Conservation (phyloP, 1,140 invertebrate genomes). For the Heliconius hermathena region DNA sequence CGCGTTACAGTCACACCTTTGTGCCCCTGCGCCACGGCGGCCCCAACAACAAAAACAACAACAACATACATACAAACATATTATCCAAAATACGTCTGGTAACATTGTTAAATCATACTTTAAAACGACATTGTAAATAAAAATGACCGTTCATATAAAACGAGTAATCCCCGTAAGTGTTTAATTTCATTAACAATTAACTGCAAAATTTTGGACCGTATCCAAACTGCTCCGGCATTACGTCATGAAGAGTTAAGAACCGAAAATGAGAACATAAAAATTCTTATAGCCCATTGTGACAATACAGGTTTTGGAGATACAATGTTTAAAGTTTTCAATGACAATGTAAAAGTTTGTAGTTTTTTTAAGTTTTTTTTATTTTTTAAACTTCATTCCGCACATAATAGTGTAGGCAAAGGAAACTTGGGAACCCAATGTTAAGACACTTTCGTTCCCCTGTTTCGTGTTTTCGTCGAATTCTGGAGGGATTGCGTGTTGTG, state of each 20-base stretch:
- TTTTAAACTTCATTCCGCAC: too few species aligned
- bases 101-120: neutral
- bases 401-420: too few species aligned
- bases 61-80: neutral
- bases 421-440: too few species aligned
- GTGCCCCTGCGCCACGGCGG: too few species aligned
- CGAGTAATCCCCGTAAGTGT: constrained; percentile 34
- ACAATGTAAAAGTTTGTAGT: neutral
- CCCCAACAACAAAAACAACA: too few species aligned
- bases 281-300: neutral
- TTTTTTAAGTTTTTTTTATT: too few species aligned
- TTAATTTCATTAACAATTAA: constrained; percentile 41
- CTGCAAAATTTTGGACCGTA: constrained; percentile 23
- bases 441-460: too few species aligned
- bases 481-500: too few species aligned
- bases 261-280: constrained; percentile 11
- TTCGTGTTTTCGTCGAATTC: too few species aligned
- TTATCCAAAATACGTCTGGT: neutral
- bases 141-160: constrained; percentile 26
- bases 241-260: constrained; percentile 35
- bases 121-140: constrained; percentile 27
- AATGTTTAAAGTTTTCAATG: constrained; percentile 5
- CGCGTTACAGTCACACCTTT: too few species aligned
- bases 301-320: neutral
- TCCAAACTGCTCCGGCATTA: constrained; percentile 27